phyloP scores from a whole-genome alignment of 2,113 vertebrate species.

The Cavia aperea region DNA sequence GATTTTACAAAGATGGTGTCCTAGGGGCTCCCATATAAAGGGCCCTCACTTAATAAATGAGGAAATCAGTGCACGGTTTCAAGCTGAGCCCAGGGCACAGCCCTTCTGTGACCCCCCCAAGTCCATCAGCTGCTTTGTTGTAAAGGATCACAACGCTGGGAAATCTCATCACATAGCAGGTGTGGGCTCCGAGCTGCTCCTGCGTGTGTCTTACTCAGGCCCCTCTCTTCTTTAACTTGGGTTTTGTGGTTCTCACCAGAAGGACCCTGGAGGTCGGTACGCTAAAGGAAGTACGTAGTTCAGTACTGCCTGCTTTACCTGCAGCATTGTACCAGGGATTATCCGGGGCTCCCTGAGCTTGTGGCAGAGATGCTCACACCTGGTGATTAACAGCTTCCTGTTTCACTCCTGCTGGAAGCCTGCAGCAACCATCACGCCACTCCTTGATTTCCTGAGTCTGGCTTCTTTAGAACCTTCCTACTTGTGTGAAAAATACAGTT shows the following conservation, averaged over 20 bases:
- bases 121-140: neutral
- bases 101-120: neutral
- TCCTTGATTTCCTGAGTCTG: neutral
- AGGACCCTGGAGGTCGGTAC: neutral
- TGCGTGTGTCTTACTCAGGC: neutral
- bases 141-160: neutral
- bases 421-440: neutral
- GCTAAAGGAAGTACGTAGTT: neutral
- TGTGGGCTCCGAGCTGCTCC: neutral
- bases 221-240: neutral
- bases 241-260: neutral
- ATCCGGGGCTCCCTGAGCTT: neutral
- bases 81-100: neutral
- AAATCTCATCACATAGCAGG: neutral
- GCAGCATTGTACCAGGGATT: neutral
- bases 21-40: neutral
- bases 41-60: neutral
- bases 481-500: constrained; percentile 21
- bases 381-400: neutral
- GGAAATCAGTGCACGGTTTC: neutral
- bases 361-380: neutral
- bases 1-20: neutral
- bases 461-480: neutral
- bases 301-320: no score
- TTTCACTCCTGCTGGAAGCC: neutral